Percentiles rank a stretch among this genome's conserved stretches.
Evolutionary conservation across 2,888 invertebrate species (phyloP).

Genomic region (Hydropsyche betteni): DNA sequence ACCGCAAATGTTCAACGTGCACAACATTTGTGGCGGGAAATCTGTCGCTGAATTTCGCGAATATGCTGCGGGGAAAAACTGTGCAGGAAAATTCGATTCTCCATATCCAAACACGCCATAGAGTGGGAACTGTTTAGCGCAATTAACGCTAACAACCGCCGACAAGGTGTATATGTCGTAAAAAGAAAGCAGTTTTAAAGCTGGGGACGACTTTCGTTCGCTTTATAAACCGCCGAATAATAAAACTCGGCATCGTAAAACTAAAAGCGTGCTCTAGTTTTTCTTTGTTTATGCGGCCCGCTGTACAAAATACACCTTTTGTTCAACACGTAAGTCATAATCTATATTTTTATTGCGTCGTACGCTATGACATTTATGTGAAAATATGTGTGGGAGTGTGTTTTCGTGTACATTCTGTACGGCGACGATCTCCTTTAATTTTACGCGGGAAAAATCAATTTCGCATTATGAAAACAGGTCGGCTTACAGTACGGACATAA

Average conservation of each 20-base stretch:
- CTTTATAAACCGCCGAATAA: constrained; percentile 14
- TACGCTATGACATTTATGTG: constrained; percentile 34
- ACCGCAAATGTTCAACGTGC: constrained; percentile 28
- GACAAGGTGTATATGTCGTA: constrained; percentile 13
- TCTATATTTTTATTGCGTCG: constrained; percentile 36
- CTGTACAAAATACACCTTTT: constrained; percentile 34
- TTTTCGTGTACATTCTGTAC: constrained; percentile 16
- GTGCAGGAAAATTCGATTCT: too few species aligned
- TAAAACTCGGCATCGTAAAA: constrained; percentile 24
- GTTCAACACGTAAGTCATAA: constrained; percentile 37
- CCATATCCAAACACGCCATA: too few species aligned
- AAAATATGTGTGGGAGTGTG: constrained; percentile 25
- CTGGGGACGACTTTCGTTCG: constrained; percentile 10
- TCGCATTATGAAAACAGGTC: neutral
- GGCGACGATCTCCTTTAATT: constrained; percentile 18
- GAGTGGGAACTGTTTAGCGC: neutral
- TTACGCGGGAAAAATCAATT: constrained; percentile 20
- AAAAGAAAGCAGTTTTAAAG: neutral
- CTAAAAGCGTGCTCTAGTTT: constrained; percentile 29
- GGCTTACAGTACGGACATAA: neutral
- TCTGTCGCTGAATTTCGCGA: neutral
- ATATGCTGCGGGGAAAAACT: neutral
- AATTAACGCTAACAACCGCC: constrained; percentile 12
- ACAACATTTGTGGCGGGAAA: constrained; percentile 32
- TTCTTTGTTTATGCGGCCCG: constrained; percentile 28